Base-by-base conservation (phyloP, 2,113 vertebrate species). In the Rattus rattus region DNA sequence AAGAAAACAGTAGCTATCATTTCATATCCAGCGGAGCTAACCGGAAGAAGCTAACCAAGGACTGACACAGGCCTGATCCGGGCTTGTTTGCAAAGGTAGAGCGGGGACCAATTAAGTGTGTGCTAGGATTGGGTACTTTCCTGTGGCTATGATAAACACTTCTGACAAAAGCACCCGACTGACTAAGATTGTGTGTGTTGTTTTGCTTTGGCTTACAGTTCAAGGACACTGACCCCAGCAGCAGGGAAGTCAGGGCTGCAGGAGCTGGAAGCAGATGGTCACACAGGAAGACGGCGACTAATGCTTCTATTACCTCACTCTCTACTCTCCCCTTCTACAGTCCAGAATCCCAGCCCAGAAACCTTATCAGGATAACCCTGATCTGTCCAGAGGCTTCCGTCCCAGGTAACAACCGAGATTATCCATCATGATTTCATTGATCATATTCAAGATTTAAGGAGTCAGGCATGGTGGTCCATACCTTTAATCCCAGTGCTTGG, bases 1-100 rank as follows among this genome's bases (percentile, higher is more conserved):
- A 94, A 72, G 59, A 87, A 79, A 90, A 87, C 47, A 94, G 63
- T 49, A 63, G 43, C 59, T 30, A 85, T 70, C 85, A 75, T 36
- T 36, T 54, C 1, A 72, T 67, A 94, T 76, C 76, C 43, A 43
- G 43, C 43, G 43, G 43, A 43, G 43, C 43, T 43, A 43, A 43
- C 59, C 13, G 84, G 47, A 59, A 91, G 47, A 76, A 94, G 80
- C 56, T 59, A 84, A 52, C 30, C 65, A 63, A 77, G 49, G 73
- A 91, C 9, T 84, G 47, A 22, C 56, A 49, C 56, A 89, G 61
- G 91, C 56, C 49, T 3, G 52, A 83, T 72, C 16, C 83, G 54
- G n/a, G 94, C 67, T 63, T 86, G 43, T 92, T 77, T 67, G 33
- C 39, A 54, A 92, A 96, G 76, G 36, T 20, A n/a, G 39, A 24